Percentiles rank a stretch among this genome's conserved stretches.
These are phyloP conservation scores for Cataglyphis albicans DNA, from an alignment of 2,888 invertebrate genomes.

Conservation along the genomic window DNA sequence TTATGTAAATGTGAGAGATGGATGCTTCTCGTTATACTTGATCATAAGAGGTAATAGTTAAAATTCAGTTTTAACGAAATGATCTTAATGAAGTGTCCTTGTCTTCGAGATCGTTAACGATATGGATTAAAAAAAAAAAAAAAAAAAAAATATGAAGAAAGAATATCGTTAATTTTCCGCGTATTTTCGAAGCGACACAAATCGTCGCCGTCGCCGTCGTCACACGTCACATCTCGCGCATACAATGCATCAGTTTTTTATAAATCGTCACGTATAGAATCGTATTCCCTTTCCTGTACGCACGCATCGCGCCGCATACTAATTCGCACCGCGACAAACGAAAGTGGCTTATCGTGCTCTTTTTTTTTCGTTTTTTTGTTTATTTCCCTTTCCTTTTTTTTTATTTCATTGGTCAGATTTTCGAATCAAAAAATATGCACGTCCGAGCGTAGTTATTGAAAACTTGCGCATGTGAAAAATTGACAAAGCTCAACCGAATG, in stretches of 20 bases:
- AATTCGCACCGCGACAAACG: constrained; percentile 20
- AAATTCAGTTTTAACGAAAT: neutral
- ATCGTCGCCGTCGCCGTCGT: constrained; percentile 33
- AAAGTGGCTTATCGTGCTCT: neutral
- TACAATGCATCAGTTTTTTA: constrained; percentile 61
- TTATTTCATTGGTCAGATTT: constrained; percentile 23
- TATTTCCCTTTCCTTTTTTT: neutral
- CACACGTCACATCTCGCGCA: constrained; percentile 25
- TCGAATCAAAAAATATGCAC: constrained; percentile 40
- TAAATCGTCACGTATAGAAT: constrained; percentile 67
- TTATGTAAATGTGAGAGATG: neutral
- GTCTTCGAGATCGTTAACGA: neutral
- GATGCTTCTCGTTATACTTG: neutral
- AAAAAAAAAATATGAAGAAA: neutral
- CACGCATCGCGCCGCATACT: constrained; percentile 41
- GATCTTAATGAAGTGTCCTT: neutral
- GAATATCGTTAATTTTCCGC: constrained; percentile 7
- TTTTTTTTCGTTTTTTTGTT: constrained; percentile 9
- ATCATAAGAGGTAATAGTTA: neutral
- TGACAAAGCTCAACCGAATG: constrained; percentile 17
- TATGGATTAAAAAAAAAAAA: neutral
- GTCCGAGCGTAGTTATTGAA: constrained; percentile 31
- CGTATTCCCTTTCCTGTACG: constrained; percentile 37
- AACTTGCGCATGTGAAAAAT: constrained; percentile 27
- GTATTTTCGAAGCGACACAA: constrained; percentile 33